Percentiles rank a stretch among this genome's conserved stretches.
phyloP scores from a whole-genome alignment of 2,888 invertebrate genomes.

The Noctua janthina region DNA sequence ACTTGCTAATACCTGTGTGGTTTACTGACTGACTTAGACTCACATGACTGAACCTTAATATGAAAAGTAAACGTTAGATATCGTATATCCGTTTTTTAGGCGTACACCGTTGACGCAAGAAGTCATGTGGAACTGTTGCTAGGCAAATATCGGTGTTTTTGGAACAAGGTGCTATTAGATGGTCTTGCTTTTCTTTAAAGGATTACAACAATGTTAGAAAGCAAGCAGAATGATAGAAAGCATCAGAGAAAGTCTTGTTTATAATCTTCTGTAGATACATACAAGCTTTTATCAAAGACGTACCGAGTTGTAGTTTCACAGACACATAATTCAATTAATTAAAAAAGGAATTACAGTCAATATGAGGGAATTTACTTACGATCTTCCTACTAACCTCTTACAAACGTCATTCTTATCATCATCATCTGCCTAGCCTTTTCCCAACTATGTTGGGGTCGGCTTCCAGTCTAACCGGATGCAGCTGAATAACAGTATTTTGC shows the following conservation, averaged over 20 bases:
- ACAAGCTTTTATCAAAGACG: not conserved
- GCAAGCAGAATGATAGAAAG: not conserved
- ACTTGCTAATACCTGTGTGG: slow-evolving; percentile 34
- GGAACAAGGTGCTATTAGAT: slow-evolving; percentile 6
- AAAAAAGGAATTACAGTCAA: not conserved
- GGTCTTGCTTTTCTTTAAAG: not conserved
- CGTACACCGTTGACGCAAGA: slow-evolving; percentile 26
- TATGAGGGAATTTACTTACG: not conserved
- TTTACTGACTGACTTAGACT: slow-evolving; percentile 52
- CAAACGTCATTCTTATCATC: slow-evolving; percentile 6
- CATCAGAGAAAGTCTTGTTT: not conserved
- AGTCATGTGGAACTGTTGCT: slow-evolving; percentile 28
- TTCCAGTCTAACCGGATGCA: no score
- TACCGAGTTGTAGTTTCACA: not conserved
- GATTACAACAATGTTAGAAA: not conserved
- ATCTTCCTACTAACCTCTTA: not conserved
- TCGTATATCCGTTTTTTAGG: slow-evolving; percentile 29
- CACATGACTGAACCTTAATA: slow-evolving; percentile 13
- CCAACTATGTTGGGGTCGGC: no score
- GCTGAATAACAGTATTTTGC: no score
- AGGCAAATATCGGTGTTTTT: slow-evolving; percentile 12
- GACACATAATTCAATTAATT: not conserved
- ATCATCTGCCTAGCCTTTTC: no score
- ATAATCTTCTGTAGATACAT: not conserved
- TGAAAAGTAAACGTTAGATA: slow-evolving; percentile 39